Percentiles rank a stretch among this genome's conserved stretches.
These are phyloP conservation scores for Alexandromys fortis DNA, from an alignment of 2,113 vertebrate genomes.

Conservation along the genomic window DNA sequence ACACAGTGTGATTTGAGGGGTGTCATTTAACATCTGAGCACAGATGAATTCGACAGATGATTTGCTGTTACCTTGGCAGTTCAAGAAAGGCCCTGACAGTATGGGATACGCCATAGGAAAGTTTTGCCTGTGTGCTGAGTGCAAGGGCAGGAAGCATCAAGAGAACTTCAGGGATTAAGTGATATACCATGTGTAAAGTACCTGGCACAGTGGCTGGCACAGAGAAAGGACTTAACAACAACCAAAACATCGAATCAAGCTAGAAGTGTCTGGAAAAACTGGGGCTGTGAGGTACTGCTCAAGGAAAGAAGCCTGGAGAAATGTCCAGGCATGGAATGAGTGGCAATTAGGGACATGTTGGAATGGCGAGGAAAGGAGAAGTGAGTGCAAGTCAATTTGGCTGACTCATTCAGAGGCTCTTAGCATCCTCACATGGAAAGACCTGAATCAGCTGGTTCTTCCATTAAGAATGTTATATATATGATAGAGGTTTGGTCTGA, in stretches of 20 bases:
- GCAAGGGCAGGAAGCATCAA: neutral
- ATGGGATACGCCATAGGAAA: constrained; percentile 33
- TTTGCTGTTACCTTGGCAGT: constrained; percentile 54
- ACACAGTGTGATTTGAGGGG: constrained; percentile 26
- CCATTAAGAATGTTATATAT: neutral
- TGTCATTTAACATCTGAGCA: constrained; percentile 55
- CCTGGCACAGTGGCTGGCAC: constrained; percentile 7
- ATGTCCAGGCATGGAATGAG: neutral
- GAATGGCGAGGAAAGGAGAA: neutral
- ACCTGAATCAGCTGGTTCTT: constrained; percentile 18
- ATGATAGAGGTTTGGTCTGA: neutral
- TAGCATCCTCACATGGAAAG: constrained; percentile 4
- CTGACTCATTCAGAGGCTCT: constrained; percentile 34
- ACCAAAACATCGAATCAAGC: constrained; percentile 15
- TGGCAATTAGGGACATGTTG: neutral
- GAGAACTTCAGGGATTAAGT: constrained; percentile 39
- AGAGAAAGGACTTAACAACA: constrained; percentile 47
- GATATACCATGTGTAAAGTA: constrained; percentile 34
- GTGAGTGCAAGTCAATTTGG: neutral
- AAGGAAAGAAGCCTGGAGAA: constrained; percentile 41
- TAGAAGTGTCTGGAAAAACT: constrained; percentile 38
- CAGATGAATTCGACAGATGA: constrained; percentile 64
- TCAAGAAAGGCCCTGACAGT: constrained; percentile 6
- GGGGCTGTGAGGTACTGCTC: neutral
- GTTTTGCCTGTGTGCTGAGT: constrained; percentile 37